These are phyloP conservation scores for Drosophila repleta DNA, from an alignment of 1,140 invertebrate genomes.

Conservation along the genomic window DNA sequence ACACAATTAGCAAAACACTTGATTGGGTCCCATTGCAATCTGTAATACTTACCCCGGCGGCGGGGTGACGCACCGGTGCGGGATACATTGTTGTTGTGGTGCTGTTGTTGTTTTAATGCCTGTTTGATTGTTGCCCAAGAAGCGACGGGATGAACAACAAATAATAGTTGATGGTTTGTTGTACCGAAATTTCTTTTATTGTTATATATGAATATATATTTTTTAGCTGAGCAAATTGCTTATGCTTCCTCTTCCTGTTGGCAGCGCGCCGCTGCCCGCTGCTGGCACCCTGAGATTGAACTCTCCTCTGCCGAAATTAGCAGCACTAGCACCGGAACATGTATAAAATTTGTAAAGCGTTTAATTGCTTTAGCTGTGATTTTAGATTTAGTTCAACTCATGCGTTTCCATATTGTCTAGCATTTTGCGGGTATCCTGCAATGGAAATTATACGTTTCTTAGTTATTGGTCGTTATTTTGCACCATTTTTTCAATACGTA, in stretches of 20 bases:
- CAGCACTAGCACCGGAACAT: slow-evolving; percentile 47
- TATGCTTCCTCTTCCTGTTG: slow-evolving; percentile 46
- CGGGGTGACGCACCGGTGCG: slow-evolving; percentile 83
- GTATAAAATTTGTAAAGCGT: slow-evolving; percentile 49
- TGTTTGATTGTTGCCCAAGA: slow-evolving; percentile 37
- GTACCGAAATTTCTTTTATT: slow-evolving; percentile 12
- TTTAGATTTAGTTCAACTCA: slow-evolving; percentile 41
- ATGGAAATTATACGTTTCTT: slow-evolving; percentile 68
- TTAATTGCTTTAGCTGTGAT: slow-evolving; percentile 56
- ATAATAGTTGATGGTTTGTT: slow-evolving; percentile 21
- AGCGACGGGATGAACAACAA: slow-evolving; percentile 23
- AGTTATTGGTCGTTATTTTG: slow-evolving; percentile 74
- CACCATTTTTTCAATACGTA: slow-evolving; percentile 84
- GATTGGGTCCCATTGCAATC: slow-evolving; percentile 36
- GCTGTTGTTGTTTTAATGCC: slow-evolving; percentile 48
- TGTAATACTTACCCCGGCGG: slow-evolving; percentile 80
- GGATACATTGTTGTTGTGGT: slow-evolving; percentile 81
- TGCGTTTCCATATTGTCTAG: slow-evolving; percentile 46
- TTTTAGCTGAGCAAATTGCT: slow-evolving; percentile 21
- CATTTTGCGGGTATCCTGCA: slow-evolving; percentile 64
- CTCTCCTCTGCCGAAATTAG: slow-evolving; percentile 51
- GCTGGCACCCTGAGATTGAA: slow-evolving; percentile 52
- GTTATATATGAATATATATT: slow-evolving; percentile 14
- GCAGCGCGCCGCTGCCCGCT: slow-evolving; percentile 49
- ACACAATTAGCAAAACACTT: slow-evolving; percentile 63